phyloP scores from a whole-genome alignment of 2,113 vertebrate genomes.

The Trogon melanurus region DNA sequence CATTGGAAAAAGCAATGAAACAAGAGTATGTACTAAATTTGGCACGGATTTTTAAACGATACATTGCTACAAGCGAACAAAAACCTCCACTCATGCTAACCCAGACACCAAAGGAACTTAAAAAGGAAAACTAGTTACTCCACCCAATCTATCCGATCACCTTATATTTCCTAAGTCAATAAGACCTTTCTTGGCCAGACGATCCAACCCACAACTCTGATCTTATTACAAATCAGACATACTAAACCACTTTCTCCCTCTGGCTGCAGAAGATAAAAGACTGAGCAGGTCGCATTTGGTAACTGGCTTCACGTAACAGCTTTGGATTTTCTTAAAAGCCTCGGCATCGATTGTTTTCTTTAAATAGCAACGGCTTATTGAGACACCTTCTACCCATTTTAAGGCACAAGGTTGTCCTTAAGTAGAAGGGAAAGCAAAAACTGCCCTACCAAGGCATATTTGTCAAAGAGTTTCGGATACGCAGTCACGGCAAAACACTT shows the following conservation, averaged over 20 bases:
- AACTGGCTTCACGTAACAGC: slow-evolving; percentile 31
- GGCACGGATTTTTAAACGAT: slow-evolving; percentile 62
- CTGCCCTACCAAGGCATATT: background rate
- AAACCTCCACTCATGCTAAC: background rate
- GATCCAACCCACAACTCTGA: slow-evolving; percentile 1
- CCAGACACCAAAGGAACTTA: slow-evolving; percentile 4
- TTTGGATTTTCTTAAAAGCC: slow-evolving; percentile 50
- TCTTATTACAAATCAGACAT: slow-evolving; percentile 38
- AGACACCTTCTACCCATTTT: background rate
- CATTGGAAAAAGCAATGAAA: slow-evolving; percentile 68
- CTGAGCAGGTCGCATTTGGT: slow-evolving; percentile 3
- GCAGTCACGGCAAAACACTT: background rate
- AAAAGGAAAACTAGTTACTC: background rate
- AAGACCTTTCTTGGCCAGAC: slow-evolving; percentile 59
- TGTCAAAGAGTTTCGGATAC: background rate
- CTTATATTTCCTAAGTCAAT: slow-evolving; percentile 23
- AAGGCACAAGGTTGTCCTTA: background rate
- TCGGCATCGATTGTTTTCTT: slow-evolving; percentile 22
- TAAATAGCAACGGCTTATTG: slow-evolving; percentile 44
- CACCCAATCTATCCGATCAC: slow-evolving; percentile 51
- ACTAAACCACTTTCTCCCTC: slow-evolving; percentile 39
- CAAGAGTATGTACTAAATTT: slow-evolving; percentile 58
- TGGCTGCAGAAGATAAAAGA: slow-evolving; percentile 41
- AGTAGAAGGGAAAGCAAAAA: background rate
- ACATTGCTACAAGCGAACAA: slow-evolving; percentile 49